Evolutionary conservation across 2,797 vertebrate species (phyloP), one percentile per base, ranked within the genome.

Genomic region (Sebastes kiyomatsui): DNA sequence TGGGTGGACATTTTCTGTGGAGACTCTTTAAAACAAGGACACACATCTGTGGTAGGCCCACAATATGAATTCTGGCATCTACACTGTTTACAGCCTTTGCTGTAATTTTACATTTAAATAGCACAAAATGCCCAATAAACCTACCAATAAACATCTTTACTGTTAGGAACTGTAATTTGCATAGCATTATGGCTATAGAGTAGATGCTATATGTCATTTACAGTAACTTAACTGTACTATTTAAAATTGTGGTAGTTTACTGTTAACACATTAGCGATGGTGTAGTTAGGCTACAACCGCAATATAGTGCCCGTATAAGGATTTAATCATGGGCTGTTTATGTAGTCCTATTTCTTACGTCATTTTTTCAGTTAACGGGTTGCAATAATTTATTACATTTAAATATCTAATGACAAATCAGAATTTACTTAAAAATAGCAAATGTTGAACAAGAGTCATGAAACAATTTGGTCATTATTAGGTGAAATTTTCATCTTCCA

Each of bases 21-120:
- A 73, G 49, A 67, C 27, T 42, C 42, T 66, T 79, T 77, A 49
- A 69, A 79, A 42, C 18, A 4, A 46, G 7, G 32, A 60, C n/a
- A 32, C 27, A 75, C 32, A 32, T 33, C 16, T 13, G 30, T 52
- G 1, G 20, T n/a, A n/a, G 20, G 49, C 49, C 7, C 7, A 58
- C 46, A 49, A 30, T 20, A 18, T 59, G 16, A 58, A 56, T 66
- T 61, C 12, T 72, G 49, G 61, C 32, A 60, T 28, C 6, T 58
- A 58, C 56, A 27, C 56, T 58, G 23, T 25, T 27, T 38, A 38
- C 46, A 59, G 56, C 12, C 14, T 14, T 56, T 7, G 23, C 56
- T 58, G 56, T 58, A 27, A 58, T 58, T 58, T 16, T 28, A 58
- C 56, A 10, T 5, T 30, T 30, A 60, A 60, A 30, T 28, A 60